Base-by-base conservation (phyloP, 2,888 invertebrate species). In the Hetaerina titia region DNA sequence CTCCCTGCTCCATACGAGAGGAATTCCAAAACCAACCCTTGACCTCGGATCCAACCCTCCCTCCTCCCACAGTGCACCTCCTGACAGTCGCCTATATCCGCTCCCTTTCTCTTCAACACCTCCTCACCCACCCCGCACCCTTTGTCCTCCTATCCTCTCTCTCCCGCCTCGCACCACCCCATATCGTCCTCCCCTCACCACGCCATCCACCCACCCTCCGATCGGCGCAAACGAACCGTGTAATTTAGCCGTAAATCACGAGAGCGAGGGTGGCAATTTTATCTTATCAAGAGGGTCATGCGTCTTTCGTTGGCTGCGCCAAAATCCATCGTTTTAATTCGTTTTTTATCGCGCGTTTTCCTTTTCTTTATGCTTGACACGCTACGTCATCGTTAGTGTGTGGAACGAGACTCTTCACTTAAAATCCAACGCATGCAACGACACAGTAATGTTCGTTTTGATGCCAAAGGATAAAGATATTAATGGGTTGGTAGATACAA, bases 201-300 rank as follows among this genome's bases (percentile, higher is more conserved):
- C 45, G 7, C 31, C 88, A 6, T 9, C 6, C 25, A 31, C 81
- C 81, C 9, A 58, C 90, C 89, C 57, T n/a, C 22, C 60, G 90
- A 90, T 90, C 90, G 57, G 31, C 58, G 58, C 60, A 58, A 90
- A 60, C 90, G 90, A 63, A 90, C 90, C 90, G 60, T n/a, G 90
- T 90, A 90, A 90, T 90, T 60, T 63, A 63, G 60, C 90, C 90
- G 90, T 90, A 60, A 90, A 90, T 90, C 90, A 90, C 63, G 58
- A 15, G 19, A 15, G 25, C 63, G 58, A 58, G 81, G 81, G 81
- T 63, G 90, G 60, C 90, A 63, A 90, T 90, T 90, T 90, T 90
- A 90, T 90, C 90, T 90, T 90, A 90, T 90, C 90, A 60, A 60
- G 60, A 17, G 63, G 25, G 90, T 60, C n/a, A 90, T 90, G 63